These are phyloP conservation scores for Sinella curviseta DNA, from an alignment of 1,140 invertebrate genomes.

Conservation along the genomic window DNA sequence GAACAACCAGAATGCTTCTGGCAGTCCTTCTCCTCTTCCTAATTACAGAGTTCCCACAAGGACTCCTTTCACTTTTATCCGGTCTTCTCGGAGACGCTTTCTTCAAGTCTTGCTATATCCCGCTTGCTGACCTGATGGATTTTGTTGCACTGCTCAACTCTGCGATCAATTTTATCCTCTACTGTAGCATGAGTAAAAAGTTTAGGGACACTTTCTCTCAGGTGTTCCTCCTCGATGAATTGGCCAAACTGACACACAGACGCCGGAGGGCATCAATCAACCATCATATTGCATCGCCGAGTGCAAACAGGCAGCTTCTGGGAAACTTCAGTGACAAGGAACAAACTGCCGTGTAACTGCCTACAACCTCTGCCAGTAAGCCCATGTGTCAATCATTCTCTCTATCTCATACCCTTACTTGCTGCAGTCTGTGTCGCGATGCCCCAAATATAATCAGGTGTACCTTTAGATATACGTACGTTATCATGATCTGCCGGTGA, in stretches of 20 bases:
- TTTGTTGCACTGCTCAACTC: slow-evolving; percentile 66
- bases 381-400: no score
- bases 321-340: background rate
- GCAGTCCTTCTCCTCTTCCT: slow-evolving; percentile 88
- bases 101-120: slow-evolving; percentile 71
- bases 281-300: background rate
- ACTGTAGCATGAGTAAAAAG: slow-evolving; percentile 81
- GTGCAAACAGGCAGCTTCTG: background rate
- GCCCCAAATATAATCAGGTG: background rate
- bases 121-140: slow-evolving; percentile 66
- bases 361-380: background rate
- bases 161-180: slow-evolving; percentile 68
- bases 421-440: background rate
- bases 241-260: background rate
- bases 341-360: background rate
- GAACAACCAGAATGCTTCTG: slow-evolving; percentile 90
- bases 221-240: slow-evolving; percentile 56
- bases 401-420: no score
- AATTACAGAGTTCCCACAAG: slow-evolving; percentile 81
- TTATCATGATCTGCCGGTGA: background rate
- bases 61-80: slow-evolving; percentile 75
- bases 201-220: slow-evolving; percentile 85
- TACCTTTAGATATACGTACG: background rate
- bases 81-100: slow-evolving; percentile 71
- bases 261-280: background rate